These are phyloP conservation scores for Pseudopleuronectes americanus DNA, from an alignment of 2,797 vertebrate genomes.

Conservation along the genomic window DNA sequence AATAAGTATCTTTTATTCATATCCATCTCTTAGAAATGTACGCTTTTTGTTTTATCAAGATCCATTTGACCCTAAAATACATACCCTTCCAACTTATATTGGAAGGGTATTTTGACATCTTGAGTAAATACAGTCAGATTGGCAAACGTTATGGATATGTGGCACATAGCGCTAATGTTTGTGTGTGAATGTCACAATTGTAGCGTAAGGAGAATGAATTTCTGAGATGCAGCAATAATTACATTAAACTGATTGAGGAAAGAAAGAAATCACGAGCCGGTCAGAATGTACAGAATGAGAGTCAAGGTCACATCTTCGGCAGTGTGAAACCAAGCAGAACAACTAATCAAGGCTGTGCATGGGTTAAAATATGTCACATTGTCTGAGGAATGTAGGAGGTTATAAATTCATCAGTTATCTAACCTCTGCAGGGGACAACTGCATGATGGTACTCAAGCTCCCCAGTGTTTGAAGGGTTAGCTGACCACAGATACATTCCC, in stretches of 20 bases:
- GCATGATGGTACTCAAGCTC: slow-evolving; percentile 34
- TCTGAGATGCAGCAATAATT: slow-evolving; percentile 70
- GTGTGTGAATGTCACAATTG: slow-evolving; percentile 18
- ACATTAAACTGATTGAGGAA: slow-evolving; percentile 65
- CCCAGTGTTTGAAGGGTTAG: slow-evolving; percentile 39
- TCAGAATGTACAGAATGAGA: slow-evolving; percentile 32
- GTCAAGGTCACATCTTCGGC: slow-evolving; percentile 59
- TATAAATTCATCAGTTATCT: slow-evolving; percentile 62
- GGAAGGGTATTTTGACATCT: not conserved
- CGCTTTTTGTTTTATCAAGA: no score
- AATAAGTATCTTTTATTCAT: no score
- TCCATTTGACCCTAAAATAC: no score
- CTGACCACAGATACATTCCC: slow-evolving; percentile 44
- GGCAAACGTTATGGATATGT: not conserved
- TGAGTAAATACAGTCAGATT: not conserved
- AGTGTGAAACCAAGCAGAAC: slow-evolving; percentile 47
- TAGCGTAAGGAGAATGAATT: slow-evolving; percentile 69
- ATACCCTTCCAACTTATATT: not conserved
- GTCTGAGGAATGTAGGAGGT: slow-evolving; percentile 43
- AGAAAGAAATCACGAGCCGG: not conserved
- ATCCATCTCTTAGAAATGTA: no score
- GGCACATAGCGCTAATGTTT: not conserved
- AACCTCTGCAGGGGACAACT: slow-evolving; percentile 53
- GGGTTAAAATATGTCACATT: slow-evolving; percentile 60
- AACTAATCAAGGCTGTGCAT: slow-evolving; percentile 61